Base-by-base conservation (phyloP, 1,140 invertebrate genomes). In the Drosophila bipectinata region DNA sequence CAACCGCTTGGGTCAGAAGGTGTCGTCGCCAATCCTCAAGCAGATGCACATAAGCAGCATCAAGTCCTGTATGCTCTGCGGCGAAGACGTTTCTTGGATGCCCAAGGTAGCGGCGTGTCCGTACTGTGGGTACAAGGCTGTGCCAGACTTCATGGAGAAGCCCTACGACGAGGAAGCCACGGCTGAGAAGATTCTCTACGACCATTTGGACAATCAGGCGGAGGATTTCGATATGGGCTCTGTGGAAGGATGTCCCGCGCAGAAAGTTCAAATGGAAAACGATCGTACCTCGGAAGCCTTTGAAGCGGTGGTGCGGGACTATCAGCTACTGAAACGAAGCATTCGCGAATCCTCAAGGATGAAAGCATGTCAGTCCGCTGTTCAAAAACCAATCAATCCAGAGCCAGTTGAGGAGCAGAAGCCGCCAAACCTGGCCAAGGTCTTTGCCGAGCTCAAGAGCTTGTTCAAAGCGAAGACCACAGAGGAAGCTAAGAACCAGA, bases 81-180 rank as follows among this genome's bases (percentile, higher is more conserved):
- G 84, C 18, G 80, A 76, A 59, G 84, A 91, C 37, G 71, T 91
- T 4, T 67, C 72, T 7, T 91, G 87, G 90, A 39, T 91, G 54
- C 90, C 90, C 12, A 79, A 69, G 57, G 71, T 91, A 7, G 66
- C 85, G 0, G 80, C 90, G 0, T 91, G 90, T 71, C 85, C 90
- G 0, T 61, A 85, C n/a, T 91, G 90, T 24, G 83, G 83, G 21
- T 91, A 91, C 53, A 91, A 91, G 34, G 69, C 83, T 0, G 28
- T 89, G 10, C 90, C 90, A 0, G 30, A 64, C 2, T 77, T 76
- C 15, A 64, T 68, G 21, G 90, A 91, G 37, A 75, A 75, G 8
- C 56, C 66, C 1, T 91, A 90, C 21, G 56, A 91, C 41, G 90
- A 91, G 39, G 37, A 64, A 0, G 52, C 74, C 15, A 91, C 83